phyloP scores from a whole-genome alignment of 2,113 vertebrate genomes.

The Tachysurus vachellii region DNA sequence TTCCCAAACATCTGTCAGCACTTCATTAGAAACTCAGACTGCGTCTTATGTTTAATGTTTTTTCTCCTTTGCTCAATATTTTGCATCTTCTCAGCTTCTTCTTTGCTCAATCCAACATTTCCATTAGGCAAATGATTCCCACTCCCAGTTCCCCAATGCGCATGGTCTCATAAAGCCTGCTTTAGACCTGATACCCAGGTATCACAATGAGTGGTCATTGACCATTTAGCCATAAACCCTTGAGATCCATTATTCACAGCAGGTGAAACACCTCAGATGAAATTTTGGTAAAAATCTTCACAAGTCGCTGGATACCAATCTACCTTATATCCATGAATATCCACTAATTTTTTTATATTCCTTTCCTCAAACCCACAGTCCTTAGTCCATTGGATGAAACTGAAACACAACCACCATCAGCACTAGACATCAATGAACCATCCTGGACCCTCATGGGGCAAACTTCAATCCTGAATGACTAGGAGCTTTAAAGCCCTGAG shows the following conservation, averaged over 20 bases:
- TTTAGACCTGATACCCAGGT: neutral
- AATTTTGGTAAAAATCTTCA: neutral
- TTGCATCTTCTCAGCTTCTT: neutral
- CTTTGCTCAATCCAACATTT: neutral
- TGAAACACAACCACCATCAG: neutral
- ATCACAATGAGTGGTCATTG: neutral
- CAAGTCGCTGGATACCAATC: neutral
- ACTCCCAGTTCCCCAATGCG: neutral
- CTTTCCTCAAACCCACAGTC: neutral
- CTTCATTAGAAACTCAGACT: neutral
- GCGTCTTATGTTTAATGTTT: neutral
- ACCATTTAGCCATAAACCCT: too few relatives aligned
- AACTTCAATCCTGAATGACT: neutral
- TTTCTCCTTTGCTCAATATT: too few relatives aligned
- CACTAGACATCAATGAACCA: neutral
- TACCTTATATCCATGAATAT: neutral
- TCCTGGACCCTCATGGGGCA: too few relatives aligned
- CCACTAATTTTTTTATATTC: neutral
- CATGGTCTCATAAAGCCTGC: neutral
- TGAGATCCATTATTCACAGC: neutral
- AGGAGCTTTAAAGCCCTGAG: too few relatives aligned
- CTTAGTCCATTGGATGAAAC: neutral
- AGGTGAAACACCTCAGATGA: neutral
- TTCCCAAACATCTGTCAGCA: neutral
- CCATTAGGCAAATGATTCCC: neutral